Conservation (phyloP, 2,113 vertebrate genomes). For the Kryptolebias marmoratus region DNA sequence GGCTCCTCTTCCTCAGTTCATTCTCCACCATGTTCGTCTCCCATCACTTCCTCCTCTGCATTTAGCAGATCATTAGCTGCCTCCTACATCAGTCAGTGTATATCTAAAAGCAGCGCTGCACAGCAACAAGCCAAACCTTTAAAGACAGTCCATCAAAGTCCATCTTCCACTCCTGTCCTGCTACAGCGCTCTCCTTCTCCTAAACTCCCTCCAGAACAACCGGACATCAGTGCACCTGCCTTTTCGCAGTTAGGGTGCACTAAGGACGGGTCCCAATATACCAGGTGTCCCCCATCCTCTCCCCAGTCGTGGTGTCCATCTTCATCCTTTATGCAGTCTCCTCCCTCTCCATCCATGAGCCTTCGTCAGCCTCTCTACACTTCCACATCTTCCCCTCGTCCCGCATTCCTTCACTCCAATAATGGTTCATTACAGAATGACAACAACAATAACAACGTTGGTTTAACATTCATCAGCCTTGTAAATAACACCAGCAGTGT, state of each 20-base stretch:
- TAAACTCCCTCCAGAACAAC: slow-evolving; percentile 24
- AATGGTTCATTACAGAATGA: slow-evolving; percentile 24
- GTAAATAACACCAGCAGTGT: neutral
- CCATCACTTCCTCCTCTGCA: slow-evolving; percentile 65
- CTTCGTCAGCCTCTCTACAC: slow-evolving; percentile 1
- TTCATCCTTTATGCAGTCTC: slow-evolving; percentile 16
- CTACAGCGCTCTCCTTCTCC: slow-evolving; percentile 64
- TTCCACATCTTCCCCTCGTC: neutral
- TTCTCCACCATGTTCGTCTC: slow-evolving; percentile 65
- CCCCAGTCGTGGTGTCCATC: slow-evolving; percentile 44
- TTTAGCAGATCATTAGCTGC: slow-evolving; percentile 85
- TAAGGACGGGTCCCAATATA: slow-evolving; percentile 42
- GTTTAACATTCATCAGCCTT: neutral
- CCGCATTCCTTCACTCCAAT: slow-evolving; percentile 40
- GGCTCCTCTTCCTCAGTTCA: slow-evolving; percentile 16
- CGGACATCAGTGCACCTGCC: neutral
- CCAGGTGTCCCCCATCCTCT: slow-evolving; percentile 34
- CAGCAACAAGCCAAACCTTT: slow-evolving; percentile 28
- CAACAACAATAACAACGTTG: slow-evolving; percentile 67
- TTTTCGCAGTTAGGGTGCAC: slow-evolving; percentile 11
- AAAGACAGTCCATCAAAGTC: slow-evolving; percentile 17
- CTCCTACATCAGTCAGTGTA: slow-evolving; percentile 85
- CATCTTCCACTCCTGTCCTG: slow-evolving; percentile 11
- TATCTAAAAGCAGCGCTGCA: slow-evolving; percentile 73
- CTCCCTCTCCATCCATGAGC: slow-evolving; percentile 33